A percentile compares a stretch with the other conserved stretches of the same genome.
Evolutionary conservation across 2,888 invertebrate genomes (phyloP).

Genomic region (Dyspetes luteomarginatus): DNA sequence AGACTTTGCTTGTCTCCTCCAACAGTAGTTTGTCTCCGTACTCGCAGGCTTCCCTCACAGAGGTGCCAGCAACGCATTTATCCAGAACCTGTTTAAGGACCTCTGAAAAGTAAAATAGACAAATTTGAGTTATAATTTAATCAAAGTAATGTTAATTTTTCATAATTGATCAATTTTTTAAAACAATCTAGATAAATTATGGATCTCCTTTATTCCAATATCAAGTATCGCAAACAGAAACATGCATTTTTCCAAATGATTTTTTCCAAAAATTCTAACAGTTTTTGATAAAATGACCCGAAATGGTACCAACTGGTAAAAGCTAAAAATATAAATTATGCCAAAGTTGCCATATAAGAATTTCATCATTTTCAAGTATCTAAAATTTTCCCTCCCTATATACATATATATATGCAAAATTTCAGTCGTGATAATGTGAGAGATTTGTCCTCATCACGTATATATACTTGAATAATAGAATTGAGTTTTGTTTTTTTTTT

Average conservation of each 20-base stretch:
- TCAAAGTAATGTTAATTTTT: background rate
- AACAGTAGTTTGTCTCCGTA: constrained; percentile 93
- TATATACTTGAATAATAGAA: background rate
- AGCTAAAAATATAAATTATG: too few relatives aligned
- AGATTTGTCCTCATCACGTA: background rate
- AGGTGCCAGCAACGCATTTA: constrained; percentile 94
- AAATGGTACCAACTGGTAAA: too few relatives aligned
- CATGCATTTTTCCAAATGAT: too few relatives aligned
- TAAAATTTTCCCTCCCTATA: too few relatives aligned
- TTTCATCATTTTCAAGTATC: too few relatives aligned
- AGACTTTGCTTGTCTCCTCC: constrained; percentile 97
- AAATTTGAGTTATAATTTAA: too few relatives aligned
- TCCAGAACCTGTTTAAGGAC: constrained; percentile 94
- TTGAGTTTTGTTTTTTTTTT: background rate
- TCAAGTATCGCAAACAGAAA: too few relatives aligned
- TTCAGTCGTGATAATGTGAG: background rate
- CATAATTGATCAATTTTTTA: background rate
- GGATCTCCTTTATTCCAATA: too few relatives aligned
- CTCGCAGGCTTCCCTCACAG: constrained; percentile 96
- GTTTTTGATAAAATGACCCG: too few relatives aligned
- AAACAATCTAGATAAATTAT: background rate
- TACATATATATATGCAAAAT: background rate
- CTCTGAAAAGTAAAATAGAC: constrained; percentile 87
- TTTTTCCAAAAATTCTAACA: too few relatives aligned
- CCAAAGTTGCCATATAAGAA: too few relatives aligned